Evolutionary conservation across 2,888 invertebrate genomes (phyloP).

Genomic region (Plagodis pulveraria): DNA sequence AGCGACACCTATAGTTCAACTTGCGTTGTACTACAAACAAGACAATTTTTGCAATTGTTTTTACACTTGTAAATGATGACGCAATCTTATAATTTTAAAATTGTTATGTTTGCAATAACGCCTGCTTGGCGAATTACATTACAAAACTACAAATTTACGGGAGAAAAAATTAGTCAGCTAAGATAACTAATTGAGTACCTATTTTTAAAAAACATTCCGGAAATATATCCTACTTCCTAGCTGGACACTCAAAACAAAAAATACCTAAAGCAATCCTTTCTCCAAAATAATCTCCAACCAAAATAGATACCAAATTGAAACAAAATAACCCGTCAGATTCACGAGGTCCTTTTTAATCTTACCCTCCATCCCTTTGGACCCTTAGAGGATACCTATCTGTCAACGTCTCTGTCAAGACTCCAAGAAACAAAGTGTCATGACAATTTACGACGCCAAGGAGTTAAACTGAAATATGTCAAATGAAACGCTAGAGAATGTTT

Average conservation of each 20-base stretch:
- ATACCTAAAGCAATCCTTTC: not conserved
- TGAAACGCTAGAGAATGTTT: constrained; percentile 13
- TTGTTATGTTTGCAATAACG: too few species aligned
- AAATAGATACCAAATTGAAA: constrained; percentile 39
- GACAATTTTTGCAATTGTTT: too few species aligned
- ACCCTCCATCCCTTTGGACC: constrained; percentile 33
- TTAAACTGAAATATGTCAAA: constrained; percentile 25
- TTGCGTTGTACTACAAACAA: too few species aligned
- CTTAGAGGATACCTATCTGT: constrained; percentile 35
- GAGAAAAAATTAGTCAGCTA: too few species aligned
- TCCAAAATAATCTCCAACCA: constrained; percentile 26
- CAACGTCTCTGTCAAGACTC: constrained; percentile 30
- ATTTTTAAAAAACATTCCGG: too few species aligned
- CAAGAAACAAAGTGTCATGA: constrained; percentile 33
- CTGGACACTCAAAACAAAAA: not conserved
- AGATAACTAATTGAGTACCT: too few species aligned
- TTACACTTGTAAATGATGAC: too few species aligned
- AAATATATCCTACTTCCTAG: not conserved
- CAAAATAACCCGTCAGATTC: constrained; percentile 36
- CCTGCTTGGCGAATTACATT: too few species aligned
- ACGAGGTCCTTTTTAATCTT: constrained; percentile 39
- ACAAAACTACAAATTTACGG: too few species aligned
- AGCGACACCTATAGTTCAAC: too few species aligned
- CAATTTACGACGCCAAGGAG: constrained; percentile 24
- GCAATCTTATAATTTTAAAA: too few species aligned